phyloP scores from a whole-genome alignment of 2,113 vertebrate species.

The Lycaon pictus region DNA sequence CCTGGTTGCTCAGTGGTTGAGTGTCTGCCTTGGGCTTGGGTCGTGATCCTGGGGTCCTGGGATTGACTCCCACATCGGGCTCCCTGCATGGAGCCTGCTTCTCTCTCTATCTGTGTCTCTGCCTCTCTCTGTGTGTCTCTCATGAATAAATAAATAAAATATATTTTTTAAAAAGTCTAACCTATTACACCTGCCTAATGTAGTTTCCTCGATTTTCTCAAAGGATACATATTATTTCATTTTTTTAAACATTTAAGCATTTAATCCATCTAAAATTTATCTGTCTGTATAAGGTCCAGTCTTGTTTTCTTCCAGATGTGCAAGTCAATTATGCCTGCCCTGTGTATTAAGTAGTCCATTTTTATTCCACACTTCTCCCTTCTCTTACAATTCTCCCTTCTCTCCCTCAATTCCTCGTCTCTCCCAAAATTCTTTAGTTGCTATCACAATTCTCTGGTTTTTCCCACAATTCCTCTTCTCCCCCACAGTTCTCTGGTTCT shows the following conservation, averaged over 20 bases:
- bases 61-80: no score
- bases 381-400: not conserved
- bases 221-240: slow-evolving; percentile 2
- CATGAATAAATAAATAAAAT: no score
- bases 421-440: not conserved
- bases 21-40: no score
- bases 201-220: slow-evolving; percentile 50
- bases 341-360: not conserved
- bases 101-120: no score
- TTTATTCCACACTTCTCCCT: not conserved
- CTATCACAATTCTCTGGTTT: not conserved
- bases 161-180: not conserved
- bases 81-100: no score
- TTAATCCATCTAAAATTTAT: slow-evolving; percentile 44
- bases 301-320: slow-evolving; percentile 52
- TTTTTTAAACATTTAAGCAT: not conserved
- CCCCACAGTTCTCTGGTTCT: not conserved
- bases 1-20: no score
- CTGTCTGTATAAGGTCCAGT: not conserved
- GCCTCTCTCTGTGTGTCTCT: no score
- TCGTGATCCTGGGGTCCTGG: no score
- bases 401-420: not conserved
- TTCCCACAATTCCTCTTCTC: not conserved
- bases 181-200: not conserved
- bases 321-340: not conserved